Evolutionary conservation across 2,888 invertebrate genomes (phyloP).

Genomic region (Rhagonycha fulva): DNA sequence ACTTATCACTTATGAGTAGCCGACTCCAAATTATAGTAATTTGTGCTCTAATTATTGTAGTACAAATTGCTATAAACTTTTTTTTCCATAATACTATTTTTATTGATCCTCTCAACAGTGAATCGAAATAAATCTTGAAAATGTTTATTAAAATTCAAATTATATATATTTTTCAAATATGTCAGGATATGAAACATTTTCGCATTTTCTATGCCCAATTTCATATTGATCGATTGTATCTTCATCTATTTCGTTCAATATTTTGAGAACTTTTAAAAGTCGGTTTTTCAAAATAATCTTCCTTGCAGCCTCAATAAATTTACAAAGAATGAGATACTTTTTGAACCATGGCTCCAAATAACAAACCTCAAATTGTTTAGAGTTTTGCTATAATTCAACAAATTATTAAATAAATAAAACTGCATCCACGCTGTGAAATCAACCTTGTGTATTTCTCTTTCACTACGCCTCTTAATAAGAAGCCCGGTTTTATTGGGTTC

Average conservation of each 20-base stretch:
- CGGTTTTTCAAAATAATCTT: slow-evolving; percentile 42
- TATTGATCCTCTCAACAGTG: no score
- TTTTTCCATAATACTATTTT: no score
- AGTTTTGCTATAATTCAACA: slow-evolving; percentile 24
- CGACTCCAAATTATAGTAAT: no score
- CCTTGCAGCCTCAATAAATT: slow-evolving; percentile 45
- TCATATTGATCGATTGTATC: slow-evolving; percentile 33
- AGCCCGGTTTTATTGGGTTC: slow-evolving; percentile 17
- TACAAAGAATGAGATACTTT: slow-evolving; percentile 42
- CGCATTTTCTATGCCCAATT: slow-evolving; percentile 19
- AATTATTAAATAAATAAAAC: background rate
- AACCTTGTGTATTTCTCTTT: slow-evolving; percentile 37
- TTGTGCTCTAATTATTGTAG: no score
- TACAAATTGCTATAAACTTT: no score
- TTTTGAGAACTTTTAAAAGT: slow-evolving; percentile 41
- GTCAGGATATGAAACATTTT: slow-evolving; percentile 32
- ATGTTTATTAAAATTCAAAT: background rate
- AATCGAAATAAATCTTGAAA: slow-evolving; percentile 23
- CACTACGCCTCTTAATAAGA: slow-evolving; percentile 36
- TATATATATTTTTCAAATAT: slow-evolving; percentile 33
- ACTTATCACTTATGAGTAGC: no score
- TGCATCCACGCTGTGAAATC: background rate
- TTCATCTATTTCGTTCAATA: slow-evolving; percentile 33
- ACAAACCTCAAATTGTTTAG: slow-evolving; percentile 25
- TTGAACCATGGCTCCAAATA: slow-evolving; percentile 46